A percentile compares a stretch with the other conserved stretches of the same genome.
phyloP scores from a whole-genome alignment of 2,113 vertebrate genomes.

The Athene cunicularia region DNA sequence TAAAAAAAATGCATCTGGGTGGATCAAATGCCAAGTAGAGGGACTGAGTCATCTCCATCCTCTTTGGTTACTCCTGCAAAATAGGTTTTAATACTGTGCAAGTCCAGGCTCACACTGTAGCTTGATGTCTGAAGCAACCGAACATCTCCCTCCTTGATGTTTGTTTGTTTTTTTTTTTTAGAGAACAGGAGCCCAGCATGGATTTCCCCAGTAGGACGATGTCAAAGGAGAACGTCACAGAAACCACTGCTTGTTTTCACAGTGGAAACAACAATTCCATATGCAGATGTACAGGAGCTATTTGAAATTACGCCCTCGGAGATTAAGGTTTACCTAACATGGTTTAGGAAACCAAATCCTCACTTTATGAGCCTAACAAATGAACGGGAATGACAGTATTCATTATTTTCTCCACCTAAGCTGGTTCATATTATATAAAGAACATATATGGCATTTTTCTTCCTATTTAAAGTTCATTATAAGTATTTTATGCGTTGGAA shows the following conservation, averaged over 20 bases:
- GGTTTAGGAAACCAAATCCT: conserved; percentile 20
- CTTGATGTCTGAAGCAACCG: background rate
- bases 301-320: background rate
- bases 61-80: background rate
- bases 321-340: conserved; percentile 22
- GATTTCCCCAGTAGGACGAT: background rate
- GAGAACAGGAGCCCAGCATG: background rate
- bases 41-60: background rate
- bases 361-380: conserved; percentile 50
- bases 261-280: background rate
- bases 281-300: background rate
- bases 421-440: background rate
- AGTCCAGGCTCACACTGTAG: background rate
- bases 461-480: conserved; percentile 62
- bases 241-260: background rate
- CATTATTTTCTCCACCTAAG: background rate
- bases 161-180: too few relatives aligned
- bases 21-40: background rate
- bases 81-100: background rate
- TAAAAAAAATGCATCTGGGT: background rate
- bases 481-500: conserved; percentile 52
- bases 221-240: background rate
- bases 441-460: conserved; percentile 5
- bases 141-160: background rate
- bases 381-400: background rate